Evolutionary conservation across 2,888 invertebrate genomes (phyloP).

Genomic region (Nyleta sp.): DNA sequence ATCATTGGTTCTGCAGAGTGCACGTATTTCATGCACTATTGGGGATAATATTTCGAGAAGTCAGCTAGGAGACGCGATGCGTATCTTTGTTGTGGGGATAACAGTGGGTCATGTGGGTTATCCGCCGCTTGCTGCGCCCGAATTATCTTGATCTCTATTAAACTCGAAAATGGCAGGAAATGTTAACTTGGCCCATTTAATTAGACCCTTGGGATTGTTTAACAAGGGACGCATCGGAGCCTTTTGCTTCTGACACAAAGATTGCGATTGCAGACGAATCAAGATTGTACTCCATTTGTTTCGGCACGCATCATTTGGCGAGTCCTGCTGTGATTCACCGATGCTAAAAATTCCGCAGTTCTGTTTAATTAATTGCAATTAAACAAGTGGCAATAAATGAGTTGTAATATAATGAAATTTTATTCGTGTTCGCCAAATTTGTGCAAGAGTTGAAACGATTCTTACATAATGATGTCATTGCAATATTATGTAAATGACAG

Average conservation of each 20-base stretch:
- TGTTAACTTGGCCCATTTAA: slow-evolving; percentile 59
- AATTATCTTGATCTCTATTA: slow-evolving; percentile 60
- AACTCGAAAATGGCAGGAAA: slow-evolving; percentile 59
- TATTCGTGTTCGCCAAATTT: no score
- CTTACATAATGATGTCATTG: background rate
- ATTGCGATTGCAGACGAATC: slow-evolving; percentile 38
- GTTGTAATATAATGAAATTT: no score
- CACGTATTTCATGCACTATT: slow-evolving; percentile 20
- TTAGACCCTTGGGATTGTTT: slow-evolving; percentile 56
- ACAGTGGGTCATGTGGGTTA: slow-evolving; percentile 47
- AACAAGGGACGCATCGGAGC: slow-evolving; percentile 51
- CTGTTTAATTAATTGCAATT: background rate
- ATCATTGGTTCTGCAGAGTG: slow-evolving; percentile 12
- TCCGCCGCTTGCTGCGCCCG: slow-evolving; percentile 27
- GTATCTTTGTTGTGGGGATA: slow-evolving; percentile 40
- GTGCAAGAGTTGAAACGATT: background rate
- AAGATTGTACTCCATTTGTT: slow-evolving; percentile 42
- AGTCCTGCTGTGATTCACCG: slow-evolving; percentile 17
- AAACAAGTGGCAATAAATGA: background rate
- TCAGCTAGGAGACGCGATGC: slow-evolving; percentile 36
- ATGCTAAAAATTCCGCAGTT: background rate
- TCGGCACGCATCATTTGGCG: slow-evolving; percentile 40
- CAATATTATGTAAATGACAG: slow-evolving; percentile 18
- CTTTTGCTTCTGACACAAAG: slow-evolving; percentile 33
- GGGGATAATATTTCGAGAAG: slow-evolving; percentile 38